These are phyloP conservation scores for Melanocharis versteri DNA, from an alignment of 2,113 vertebrate species.

Conservation along the genomic window DNA sequence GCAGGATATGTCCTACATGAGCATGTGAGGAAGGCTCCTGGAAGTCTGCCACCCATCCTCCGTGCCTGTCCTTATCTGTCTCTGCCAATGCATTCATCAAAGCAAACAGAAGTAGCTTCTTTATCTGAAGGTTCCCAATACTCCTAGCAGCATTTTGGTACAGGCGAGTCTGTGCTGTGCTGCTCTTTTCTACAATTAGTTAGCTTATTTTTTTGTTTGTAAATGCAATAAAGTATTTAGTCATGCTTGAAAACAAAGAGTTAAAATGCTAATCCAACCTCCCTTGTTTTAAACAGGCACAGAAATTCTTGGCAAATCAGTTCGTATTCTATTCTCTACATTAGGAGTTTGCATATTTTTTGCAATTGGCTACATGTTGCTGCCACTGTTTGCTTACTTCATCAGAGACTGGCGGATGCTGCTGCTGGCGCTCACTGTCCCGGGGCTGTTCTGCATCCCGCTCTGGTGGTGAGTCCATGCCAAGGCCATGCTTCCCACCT, in stretches of 20 bases:
- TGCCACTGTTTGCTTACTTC: conserved; percentile 85
- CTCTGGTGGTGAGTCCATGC: conserved; percentile 88
- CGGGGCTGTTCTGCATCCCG: conserved; percentile 73
- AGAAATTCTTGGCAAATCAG: conserved; percentile 82
- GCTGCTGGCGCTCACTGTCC: conserved; percentile 74
- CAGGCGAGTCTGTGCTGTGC: neutral
- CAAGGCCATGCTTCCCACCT: neutral
- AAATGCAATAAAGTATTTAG: conserved; percentile 41
- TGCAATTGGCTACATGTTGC: conserved; percentile 85
- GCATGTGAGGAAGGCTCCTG: neutral
- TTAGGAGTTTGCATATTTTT: conserved; percentile 86
- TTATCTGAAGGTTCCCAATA: neutral
- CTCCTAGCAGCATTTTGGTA: neutral
- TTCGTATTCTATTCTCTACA: conserved; percentile 84
- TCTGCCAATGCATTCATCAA: neutral
- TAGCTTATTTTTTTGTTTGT: neutral
- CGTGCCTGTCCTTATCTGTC: neutral
- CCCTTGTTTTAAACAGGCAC: conserved; percentile 79
- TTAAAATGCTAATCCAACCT: conserved; percentile 55
- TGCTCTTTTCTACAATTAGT: neutral
- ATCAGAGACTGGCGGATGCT: conserved; percentile 89
- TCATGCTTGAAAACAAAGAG: neutral
- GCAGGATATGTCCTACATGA: neutral
- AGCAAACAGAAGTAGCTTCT: neutral
- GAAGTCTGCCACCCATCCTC: neutral